Percentiles rank a stretch among this genome's conserved stretches.
phyloP scores from a whole-genome alignment of 2,888 invertebrate species.

The Dynastes hyllus region DNA sequence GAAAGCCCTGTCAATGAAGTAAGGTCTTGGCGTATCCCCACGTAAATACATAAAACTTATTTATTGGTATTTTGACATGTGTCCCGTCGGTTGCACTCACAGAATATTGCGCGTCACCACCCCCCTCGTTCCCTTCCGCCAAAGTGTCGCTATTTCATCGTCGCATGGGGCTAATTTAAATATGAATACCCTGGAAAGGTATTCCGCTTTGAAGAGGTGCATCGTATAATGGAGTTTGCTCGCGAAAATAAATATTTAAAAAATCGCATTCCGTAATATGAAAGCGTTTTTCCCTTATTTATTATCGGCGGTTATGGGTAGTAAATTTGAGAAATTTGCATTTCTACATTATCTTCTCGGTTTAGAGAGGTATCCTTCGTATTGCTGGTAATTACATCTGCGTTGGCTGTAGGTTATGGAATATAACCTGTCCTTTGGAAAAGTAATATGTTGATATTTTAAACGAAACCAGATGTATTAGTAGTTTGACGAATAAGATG shows the following conservation, averaged over 20 bases:
- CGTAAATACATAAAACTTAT: slow-evolving; percentile 38
- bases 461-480: no score
- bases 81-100: slow-evolving; percentile 31
- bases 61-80: slow-evolving; percentile 49
- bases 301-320: slow-evolving; percentile 8
- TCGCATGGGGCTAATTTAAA: slow-evolving; percentile 40
- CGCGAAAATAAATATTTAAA: slow-evolving; percentile 27
- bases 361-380: background rate
- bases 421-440: background rate
- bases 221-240: slow-evolving; percentile 16
- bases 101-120: slow-evolving; percentile 33
- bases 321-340: slow-evolving; percentile 32
- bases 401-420: no score
- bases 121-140: background rate
- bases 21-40: background rate
- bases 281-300: background rate
- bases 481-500: no score
- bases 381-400: background rate
- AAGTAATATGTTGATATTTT: background rate
- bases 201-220: slow-evolving; percentile 17
- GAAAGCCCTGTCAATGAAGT: background rate
- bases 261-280: slow-evolving; percentile 18
- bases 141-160: background rate
- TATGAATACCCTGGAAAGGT: slow-evolving; percentile 38
- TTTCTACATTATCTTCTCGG: slow-evolving; percentile 22